Conservation (phyloP, 2,113 vertebrate species). For the Condylura cristata region DNA sequence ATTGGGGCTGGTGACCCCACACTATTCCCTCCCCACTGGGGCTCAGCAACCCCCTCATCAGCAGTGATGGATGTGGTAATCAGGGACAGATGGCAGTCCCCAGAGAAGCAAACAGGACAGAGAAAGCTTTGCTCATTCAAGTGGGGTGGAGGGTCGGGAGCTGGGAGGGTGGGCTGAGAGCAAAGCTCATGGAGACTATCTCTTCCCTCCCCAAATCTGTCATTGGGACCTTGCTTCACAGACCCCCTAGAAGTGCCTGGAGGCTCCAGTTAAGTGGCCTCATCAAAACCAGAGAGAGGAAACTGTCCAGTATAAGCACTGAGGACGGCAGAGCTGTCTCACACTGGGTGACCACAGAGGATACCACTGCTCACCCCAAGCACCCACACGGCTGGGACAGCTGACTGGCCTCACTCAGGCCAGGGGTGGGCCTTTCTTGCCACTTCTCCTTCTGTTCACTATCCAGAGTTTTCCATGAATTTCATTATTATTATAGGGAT, state of each 20-base stretch:
- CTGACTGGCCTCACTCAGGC: not conserved
- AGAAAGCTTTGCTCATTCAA: not conserved
- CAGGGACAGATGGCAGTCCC: slow-evolving; percentile 42
- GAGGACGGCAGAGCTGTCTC: not conserved
- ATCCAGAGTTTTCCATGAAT: not conserved
- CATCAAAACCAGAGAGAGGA: not conserved
- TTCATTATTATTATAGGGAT: not conserved
- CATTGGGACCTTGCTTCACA: not conserved
- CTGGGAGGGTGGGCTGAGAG: not conserved
- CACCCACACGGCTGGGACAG: no score
- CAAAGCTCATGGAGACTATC: not conserved
- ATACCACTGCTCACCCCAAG: not conserved
- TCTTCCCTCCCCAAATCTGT: not conserved
- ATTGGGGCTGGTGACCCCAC: not conserved
- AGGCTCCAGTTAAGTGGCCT: not conserved
- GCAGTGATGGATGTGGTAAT: slow-evolving; percentile 17
- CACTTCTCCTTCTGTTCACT: not conserved
- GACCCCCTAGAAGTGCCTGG: not conserved
- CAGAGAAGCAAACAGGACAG: not conserved
- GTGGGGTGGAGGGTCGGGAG: no score
- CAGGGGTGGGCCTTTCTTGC: not conserved
- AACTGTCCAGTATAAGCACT: not conserved
- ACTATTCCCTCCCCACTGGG: not conserved
- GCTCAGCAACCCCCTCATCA: not conserved
- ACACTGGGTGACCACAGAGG: not conserved